Evolutionary conservation across 2,797 vertebrate species (phyloP).

Genomic region (Sternarchorhynchus goeldii): DNA sequence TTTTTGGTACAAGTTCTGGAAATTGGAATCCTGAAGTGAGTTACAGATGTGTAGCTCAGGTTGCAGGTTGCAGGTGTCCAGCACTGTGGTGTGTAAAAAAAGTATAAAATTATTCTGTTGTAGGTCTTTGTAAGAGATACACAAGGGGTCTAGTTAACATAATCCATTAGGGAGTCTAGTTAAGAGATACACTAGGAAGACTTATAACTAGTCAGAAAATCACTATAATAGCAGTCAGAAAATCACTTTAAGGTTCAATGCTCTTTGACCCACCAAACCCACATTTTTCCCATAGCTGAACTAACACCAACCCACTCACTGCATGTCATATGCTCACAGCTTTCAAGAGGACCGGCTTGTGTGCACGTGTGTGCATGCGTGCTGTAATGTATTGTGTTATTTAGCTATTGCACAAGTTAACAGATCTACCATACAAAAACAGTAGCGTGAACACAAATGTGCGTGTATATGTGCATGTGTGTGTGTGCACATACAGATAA

Average conservation of each 20-base stretch:
- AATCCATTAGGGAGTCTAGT: too few species aligned
- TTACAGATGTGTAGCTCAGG: background rate
- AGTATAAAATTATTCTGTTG: background rate
- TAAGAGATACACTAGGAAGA: too few species aligned
- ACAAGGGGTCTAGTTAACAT: too few species aligned
- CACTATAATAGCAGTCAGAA: background rate
- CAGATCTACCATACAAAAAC: too few species aligned
- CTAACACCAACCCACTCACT: conserved; percentile 11
- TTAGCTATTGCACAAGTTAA: too few species aligned
- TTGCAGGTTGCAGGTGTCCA: too few species aligned
- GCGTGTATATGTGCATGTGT: background rate
- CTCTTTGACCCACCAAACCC: background rate
- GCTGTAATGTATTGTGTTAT: too few species aligned
- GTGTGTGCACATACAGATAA: background rate
- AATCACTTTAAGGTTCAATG: background rate
- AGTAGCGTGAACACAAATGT: too few species aligned
- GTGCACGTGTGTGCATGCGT: background rate
- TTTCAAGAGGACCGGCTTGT: background rate
- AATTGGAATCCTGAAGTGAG: background rate
- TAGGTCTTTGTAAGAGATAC: background rate
- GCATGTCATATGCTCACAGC: conserved; percentile 22
- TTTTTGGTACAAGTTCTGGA: background rate
- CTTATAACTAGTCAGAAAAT: background rate
- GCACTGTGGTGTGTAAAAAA: too few species aligned
- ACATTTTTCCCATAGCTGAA: conserved; percentile 21